These are phyloP conservation scores for Chrysochloris asiatica DNA, from an alignment of 2,113 vertebrate species.

Conservation along the genomic window DNA sequence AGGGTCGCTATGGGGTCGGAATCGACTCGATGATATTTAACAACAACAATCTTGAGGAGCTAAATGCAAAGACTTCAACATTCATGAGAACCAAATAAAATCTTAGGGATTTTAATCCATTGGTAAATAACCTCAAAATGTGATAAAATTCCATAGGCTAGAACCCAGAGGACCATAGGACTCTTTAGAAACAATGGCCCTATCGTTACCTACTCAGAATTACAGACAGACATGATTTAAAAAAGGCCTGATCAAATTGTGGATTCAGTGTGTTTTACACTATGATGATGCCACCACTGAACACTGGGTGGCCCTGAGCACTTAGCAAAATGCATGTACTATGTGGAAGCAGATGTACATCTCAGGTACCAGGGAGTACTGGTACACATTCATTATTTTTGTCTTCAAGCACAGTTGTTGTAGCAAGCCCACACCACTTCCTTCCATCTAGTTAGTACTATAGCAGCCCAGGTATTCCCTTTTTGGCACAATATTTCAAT, in stretches of 20 bases:
- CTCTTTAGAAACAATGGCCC: background rate
- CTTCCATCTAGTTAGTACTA: no score
- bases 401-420: no score
- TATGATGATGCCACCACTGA: no score
- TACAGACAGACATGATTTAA: no score
- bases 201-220: background rate
- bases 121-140: background rate
- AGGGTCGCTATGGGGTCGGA: no score
- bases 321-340: background rate
- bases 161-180: background rate
- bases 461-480: accelerated
- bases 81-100: background rate
- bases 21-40: no score
- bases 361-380: background rate
- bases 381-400: background rate
- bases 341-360: background rate
- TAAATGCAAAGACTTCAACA: background rate
- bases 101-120: background rate
- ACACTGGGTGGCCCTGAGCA: no score
- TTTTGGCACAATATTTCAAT: background rate
- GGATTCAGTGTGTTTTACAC: no score
- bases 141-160: background rate
- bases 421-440: background rate
- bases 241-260: no score
- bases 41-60: no score